Evolutionary conservation across 2,888 invertebrate genomes (phyloP), one percentile per base, ranked within the genome.

Genomic region (Homarus gammarus): DNA sequence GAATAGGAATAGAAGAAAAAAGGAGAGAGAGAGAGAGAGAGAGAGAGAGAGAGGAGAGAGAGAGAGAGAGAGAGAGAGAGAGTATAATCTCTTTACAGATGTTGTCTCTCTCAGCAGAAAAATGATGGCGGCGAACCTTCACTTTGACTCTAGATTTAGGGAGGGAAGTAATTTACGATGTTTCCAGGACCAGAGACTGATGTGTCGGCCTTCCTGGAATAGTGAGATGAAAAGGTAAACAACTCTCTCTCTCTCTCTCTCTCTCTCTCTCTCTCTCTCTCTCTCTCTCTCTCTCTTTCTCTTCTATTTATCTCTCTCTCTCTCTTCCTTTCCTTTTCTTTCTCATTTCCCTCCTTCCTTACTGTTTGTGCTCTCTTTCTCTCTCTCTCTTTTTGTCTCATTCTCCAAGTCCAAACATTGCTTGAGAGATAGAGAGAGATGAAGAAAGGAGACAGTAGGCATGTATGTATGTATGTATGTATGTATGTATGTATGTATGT

Each of bases 401-500:
- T 18, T 56, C 56, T 56, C n/a, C n/a, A n/a, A n/a, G n/a, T n/a
- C n/a, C n/a, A n/a, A n/a, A n/a, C n/a, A n/a, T n/a, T n/a, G n/a
- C n/a, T n/a, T n/a, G n/a, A n/a, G n/a, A n/a, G n/a, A n/a, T n/a
- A n/a, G n/a, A n/a, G n/a, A n/a, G n/a, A n/a, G n/a, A n/a, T n/a
- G n/a, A n/a, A n/a, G n/a, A n/a, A n/a, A n/a, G n/a, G n/a, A n/a
- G n/a, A n/a, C n/a, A 33, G 36, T 73, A 36, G 8, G 27, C n/a
- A 36, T 31, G 36, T 73, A n/a, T 73, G n/a, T 73, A 36, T 73
- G 40, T 33, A n/a, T 73, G 40, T 73, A n/a, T 73, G 40, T 73
- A n/a, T 73, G 40, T 73, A n/a, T 33, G 40, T 73, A 40, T 77
- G 44, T 77, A 40, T 77, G 77, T 44, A 49, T 77, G 77, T 77